Conservation (phyloP, 1,140 invertebrate genomes). For the Drosophila quadrilineata region DNA sequence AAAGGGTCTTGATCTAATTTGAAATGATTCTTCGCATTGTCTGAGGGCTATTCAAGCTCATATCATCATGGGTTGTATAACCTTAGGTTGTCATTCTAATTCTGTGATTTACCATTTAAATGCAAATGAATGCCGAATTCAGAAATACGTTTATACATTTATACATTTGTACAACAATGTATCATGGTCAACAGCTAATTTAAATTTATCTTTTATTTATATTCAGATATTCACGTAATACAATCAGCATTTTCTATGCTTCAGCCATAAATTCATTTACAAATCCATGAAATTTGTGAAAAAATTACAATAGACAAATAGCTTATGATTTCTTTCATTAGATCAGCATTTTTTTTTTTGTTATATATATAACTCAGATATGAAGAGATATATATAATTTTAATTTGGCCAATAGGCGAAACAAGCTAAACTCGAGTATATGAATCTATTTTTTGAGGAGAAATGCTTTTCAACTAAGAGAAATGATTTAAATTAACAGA, state of each 20-base stretch:
- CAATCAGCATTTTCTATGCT: no score
- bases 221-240: no score
- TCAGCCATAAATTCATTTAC: not conserved
- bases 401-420: no score
- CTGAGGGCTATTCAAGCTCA: not conserved
- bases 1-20: no score
- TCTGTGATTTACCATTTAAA: not conserved
- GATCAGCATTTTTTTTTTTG: no score
- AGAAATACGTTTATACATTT: not conserved
- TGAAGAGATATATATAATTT: no score
- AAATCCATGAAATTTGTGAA: no score
- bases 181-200: constrained; percentile 51
- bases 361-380: no score
- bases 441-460: no score
- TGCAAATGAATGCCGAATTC: not conserved
- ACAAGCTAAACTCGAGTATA: no score
- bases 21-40: not conserved
- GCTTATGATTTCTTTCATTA: not conserved
- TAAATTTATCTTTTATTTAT: constrained; percentile 28
- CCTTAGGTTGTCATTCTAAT: not conserved
- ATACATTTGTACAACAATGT: not conserved
- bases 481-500: no score
- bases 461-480: no score
- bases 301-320: not conserved
- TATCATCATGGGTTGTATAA: not conserved